A percentile compares a stretch with the other conserved stretches of the same genome.
Evolutionary conservation across 2,113 vertebrate genomes (phyloP).

Genomic region (Apodemus speciosus): DNA sequence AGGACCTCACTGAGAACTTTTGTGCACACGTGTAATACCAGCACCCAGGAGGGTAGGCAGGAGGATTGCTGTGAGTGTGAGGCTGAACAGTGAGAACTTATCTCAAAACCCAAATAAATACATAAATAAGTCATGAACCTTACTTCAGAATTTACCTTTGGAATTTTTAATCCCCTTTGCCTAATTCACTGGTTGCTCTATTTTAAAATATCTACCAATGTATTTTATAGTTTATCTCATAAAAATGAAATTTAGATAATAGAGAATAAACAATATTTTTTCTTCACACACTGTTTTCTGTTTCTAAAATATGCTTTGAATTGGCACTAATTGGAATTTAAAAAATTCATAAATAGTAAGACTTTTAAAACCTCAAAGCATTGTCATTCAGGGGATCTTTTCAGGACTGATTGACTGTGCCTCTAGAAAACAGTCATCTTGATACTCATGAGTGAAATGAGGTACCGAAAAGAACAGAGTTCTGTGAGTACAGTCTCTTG

Average conservation of each 20-base stretch:
- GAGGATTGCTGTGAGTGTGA: background rate
- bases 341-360: conserved; percentile 56
- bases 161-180: conserved; percentile 21
- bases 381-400: conserved; percentile 15
- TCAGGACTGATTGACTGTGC: conserved; percentile 50
- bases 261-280: conserved; percentile 51
- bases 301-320: conserved; percentile 59
- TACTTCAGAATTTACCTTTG: conserved; percentile 28
- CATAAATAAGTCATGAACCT: background rate
- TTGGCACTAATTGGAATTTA: conserved; percentile 17
- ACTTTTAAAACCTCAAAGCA: conserved; percentile 47
- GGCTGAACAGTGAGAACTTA: background rate
- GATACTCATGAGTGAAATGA: background rate
- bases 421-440: conserved; percentile 11
- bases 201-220: background rate
- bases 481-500: conserved; percentile 9
- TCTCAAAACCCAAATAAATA: background rate
- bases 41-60: background rate
- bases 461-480: conserved; percentile 5
- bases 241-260: conserved; percentile 50
- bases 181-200: conserved; percentile 2
- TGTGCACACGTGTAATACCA: background rate
- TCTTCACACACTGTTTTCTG: conserved; percentile 14
- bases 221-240: conserved; percentile 38
- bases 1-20: background rate